Evolutionary conservation across 2,113 vertebrate species (phyloP), one percentile per base, ranked within the genome.

Genomic region (Helogale parvula): DNA sequence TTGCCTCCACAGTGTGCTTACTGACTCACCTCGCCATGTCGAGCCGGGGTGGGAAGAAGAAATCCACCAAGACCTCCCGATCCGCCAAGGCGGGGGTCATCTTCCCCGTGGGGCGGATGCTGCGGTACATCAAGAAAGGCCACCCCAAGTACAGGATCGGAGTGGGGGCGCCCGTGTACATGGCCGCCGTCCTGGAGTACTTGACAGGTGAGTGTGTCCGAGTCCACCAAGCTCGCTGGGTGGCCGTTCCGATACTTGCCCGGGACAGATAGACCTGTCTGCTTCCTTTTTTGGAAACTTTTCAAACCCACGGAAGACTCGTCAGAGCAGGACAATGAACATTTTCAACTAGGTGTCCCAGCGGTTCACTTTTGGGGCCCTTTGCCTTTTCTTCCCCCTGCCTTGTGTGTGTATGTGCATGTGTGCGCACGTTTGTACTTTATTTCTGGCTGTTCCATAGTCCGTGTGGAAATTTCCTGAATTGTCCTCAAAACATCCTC

Each of bases 1-100:
- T 95, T 94, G 19, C 38, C 79, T 69, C 93, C 77, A 15, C 3
- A 99, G 98, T 94, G 98, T 97, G 71, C 88, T 98, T 96, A 79
- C 97, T 98, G 97, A 98, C 94, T 96, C 84, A 97, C 93, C 93
- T 82, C 98, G 98, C 97, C 98, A 99, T 99, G 99, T 99, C 99
- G 41, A 99, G 99, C 98, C 99, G 99, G 98, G 99, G 99, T 92
- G 99, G 99, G 97, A 99, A 99, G 99, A 99, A 99, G 99, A 99
- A 99, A 98, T 98, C 99, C 3, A 99, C 99, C 74, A 99, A 99
- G 98, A 99, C 99, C 33, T 99, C 99, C 21, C 99, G 99, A 97
- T 99, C 99, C 0, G 99, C 99, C 23, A 99, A 99, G 98, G 99
- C 99, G 0, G 99, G 99, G 14, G 99, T 99, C 92, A 99, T 99